Base-by-base conservation (phyloP, 2,113 vertebrate species). In the Heloderma charlesbogerti region DNA sequence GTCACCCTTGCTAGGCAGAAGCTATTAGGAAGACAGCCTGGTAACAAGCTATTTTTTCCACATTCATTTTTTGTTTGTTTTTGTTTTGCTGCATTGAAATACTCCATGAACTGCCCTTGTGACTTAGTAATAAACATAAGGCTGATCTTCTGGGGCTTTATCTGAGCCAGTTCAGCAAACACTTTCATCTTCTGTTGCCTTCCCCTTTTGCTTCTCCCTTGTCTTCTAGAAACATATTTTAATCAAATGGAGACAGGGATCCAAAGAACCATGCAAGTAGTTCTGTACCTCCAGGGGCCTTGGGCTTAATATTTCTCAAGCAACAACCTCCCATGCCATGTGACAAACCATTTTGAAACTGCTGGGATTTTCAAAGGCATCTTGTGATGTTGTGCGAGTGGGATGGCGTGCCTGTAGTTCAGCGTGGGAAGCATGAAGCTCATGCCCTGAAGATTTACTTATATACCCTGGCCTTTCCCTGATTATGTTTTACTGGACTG, bases 1-100 rank as follows among this genome's bases (percentile, higher is more conserved):
- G 54, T 40, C 20, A 85, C 5, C 78, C 40, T 80, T 87, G 12
- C 20, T 45, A 67, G 31, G 48, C 66, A 72, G n/a, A 40, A 80
- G 37, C 67, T 82, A 66, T 83, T 63, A 91, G 54, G 90, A 90
- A 0, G 54, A 79, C 72, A n/a, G 2, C 0, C 0, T 25, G 22
- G 51, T 67, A 71, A 57, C 72, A 90, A 91, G 57, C 80, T 84
- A 93, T 67, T 37, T 5, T 2, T 82, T 89, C 0, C 67, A 43
- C 18, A 72, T 2, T 81, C 16, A 57, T 2, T 81, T 29, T 60
- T 60, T 29, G 18, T 6, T 3, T 18, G 27, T 10, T 20, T 45
- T 43, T 29, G 22, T 87, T 77, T 72, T 13, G 37, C 29, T 45
- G 75, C 60, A 18, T 69, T 43, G 37, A 51, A 80, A 74, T 79